phyloP scores from a whole-genome alignment of 92 coral and sea anemone species.

The Micromussa lordhowensis region DNA sequence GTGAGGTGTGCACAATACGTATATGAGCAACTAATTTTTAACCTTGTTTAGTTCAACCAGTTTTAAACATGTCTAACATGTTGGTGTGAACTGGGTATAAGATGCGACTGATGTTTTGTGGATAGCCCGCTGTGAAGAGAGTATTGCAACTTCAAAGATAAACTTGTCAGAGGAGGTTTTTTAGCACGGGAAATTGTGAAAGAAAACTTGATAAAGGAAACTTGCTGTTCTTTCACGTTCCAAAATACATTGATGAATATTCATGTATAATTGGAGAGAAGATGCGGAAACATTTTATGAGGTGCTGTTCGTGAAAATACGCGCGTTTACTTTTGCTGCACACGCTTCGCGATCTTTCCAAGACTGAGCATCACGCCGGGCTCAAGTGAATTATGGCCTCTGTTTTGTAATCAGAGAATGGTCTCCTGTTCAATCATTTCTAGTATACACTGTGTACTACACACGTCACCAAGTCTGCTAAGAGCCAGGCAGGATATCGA shows the following conservation, averaged over 20 bases:
- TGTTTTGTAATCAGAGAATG: constrained; percentile 40
- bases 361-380: not conserved
- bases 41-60: no score
- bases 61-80: no score
- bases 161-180: no score
- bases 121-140: no score
- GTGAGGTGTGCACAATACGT: no score
- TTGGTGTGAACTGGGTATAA: no score
- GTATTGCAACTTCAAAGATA: no score
- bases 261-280: not conserved
- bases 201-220: not conserved
- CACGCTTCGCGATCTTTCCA: not conserved
- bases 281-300: not conserved
- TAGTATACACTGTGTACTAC: constrained; percentile 59
- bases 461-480: constrained; percentile 78
- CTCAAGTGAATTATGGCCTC: not conserved
- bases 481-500: constrained; percentile 69
- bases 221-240: not conserved
- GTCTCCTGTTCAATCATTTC: constrained; percentile 75
- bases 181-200: no score
- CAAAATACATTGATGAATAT: no score
- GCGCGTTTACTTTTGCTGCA: not conserved
- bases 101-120: no score
- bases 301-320: not conserved
- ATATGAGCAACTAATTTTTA: no score